A percentile compares a stretch with the other conserved stretches of the same genome.
Conservation (phyloP, 2,797 vertebrate genomes). For the Ciconia nigra region DNA sequence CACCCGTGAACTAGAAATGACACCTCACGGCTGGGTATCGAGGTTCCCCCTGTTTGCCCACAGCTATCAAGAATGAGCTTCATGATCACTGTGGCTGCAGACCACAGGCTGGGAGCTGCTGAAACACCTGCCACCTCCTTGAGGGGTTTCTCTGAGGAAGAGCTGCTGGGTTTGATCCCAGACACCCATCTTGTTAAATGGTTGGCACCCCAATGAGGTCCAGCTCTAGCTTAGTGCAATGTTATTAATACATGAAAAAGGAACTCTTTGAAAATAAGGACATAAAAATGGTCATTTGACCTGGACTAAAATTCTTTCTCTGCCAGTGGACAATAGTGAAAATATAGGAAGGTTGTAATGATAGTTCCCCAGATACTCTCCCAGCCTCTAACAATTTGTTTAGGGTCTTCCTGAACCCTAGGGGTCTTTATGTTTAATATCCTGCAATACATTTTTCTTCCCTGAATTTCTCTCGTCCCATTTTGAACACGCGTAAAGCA, state of each 20-base stretch:
- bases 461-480: not conserved
- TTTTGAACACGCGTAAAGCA: fast-evolving
- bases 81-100: not conserved
- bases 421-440: not conserved
- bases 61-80: not conserved
- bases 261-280: not conserved
- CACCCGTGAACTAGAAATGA: not conserved
- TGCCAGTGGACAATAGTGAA: not conserved
- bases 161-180: not conserved
- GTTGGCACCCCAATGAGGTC: not conserved
- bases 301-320: not conserved
- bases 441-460: fast-evolving
- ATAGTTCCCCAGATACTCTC: not conserved
- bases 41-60: not conserved
- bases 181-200: not conserved
- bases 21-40: not conserved
- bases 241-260: not conserved
- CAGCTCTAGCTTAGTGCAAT: not conserved
- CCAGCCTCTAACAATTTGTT: not conserved
- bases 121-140: not conserved
- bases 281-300: not conserved
- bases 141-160: not conserved
- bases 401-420: not conserved
- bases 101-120: not conserved
- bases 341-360: not conserved